Evolutionary conservation across 2,113 vertebrate genomes (phyloP), one percentile per base, ranked within the genome.

Genomic region (Clarias magur): DNA sequence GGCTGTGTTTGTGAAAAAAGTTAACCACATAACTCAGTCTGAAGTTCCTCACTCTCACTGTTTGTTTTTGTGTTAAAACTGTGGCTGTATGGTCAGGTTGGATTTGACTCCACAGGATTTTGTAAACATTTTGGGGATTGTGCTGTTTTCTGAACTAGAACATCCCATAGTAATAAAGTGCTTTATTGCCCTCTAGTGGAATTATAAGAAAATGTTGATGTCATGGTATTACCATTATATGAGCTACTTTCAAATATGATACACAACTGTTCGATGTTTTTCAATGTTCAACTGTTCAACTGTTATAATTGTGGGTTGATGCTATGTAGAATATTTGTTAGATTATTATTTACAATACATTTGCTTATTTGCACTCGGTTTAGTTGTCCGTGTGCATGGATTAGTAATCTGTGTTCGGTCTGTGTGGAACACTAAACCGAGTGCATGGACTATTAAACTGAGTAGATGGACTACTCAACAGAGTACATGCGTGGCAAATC

Each of bases 171-270:
- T n/a, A 68, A n/a, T 10, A 12, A 80, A 70, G 79, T 59, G 63
- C 54, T 80, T 80, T 81, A 81, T 72, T 86, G 85, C 78, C 85
- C 80, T 60, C 85, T 86, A 86, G 30, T 86, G 78, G 76, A 81
- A 25, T 65, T 48, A 15, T 59, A 17, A 63, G 10, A 54, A 76
- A 76, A 54, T 1, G 23, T 21, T 11, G 0, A n/a, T n/a, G 23
- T 25, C 73, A 53, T 76, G n/a, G n/a, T 25, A 53, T 78, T n/a
- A 42, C 42, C 30, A 53, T 76, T 27, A n/a, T 27, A 25, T 75
- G 9, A 25, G 11, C 10, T 75, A 48, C 7, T 38, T 72, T 68
- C 27, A 68, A 30, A 68, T 70, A 70, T 17, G 27, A 34, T 19
- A 2, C n/a, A 70, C 65, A 68, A 68, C 16, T 72, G 16, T 34